Base-by-base conservation (phyloP, 2,113 vertebrate genomes). In the Hemibates koningsi region DNA sequence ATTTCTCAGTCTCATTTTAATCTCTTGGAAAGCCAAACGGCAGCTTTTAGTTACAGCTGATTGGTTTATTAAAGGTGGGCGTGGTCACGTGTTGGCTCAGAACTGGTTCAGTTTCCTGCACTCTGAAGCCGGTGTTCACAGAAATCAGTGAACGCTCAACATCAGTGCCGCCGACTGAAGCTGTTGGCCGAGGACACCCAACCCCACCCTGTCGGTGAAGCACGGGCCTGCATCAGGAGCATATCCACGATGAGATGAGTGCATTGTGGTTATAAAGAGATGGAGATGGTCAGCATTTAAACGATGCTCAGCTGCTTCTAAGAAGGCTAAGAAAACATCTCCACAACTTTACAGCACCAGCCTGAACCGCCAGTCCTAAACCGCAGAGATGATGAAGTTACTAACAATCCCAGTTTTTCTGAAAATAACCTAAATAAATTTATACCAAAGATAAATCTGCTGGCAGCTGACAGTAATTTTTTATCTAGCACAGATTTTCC, bases 211-310 rank as follows among this genome's bases (percentile, higher is more conserved):
- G 4, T 21, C 11, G 11, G 59, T 34, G 29, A 10, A 4, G 19
- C 34, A 19, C 34, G 21, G 36, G 19, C 63, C n/a, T 24, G 36
- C 1, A 24, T 21, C 63, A 21, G 66, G 36, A 24, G 63, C 11
- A 13, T 21, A 0, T 41, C 63, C 1, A 66, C 32, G 17, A 3
- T 0, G 14, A 34, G 59, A 63, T 11, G 29, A 34, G 59, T 4
- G 29, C 29, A 34, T 1, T 63, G 29, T 19, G 29, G 59, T 34
- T 0, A 63, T 34, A 0, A 66, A 12, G 61, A 36, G 32, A 36
- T 66, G 32, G 59, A 63, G 5, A 63, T 63, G 16, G 0, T 19
- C 8, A 10, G n/a, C 16, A 0, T 17, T 61, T 61, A 61, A 19
- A 63, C 1, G 2, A 19, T 10, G 29, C 29, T 63, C 59, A 34